A percentile compares a stretch with the other conserved stretches of the same genome.
Evolutionary conservation across 2,113 vertebrate genomes (phyloP).

Genomic region (Chaetura pelagica): DNA sequence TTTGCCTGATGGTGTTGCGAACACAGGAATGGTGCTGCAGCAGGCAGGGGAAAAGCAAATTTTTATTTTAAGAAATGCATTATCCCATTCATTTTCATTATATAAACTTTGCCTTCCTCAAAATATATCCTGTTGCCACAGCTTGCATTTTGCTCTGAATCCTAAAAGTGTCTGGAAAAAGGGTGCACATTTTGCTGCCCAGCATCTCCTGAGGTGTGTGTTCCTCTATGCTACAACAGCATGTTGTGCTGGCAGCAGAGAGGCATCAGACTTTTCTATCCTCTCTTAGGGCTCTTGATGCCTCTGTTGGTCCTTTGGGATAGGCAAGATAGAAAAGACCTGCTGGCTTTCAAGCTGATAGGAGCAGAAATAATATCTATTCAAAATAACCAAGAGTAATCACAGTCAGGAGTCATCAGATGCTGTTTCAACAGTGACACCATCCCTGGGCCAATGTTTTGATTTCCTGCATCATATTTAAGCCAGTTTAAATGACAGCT

Average conservation of each 20-base stretch:
- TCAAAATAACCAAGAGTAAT: not conserved
- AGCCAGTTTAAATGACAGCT: not conserved
- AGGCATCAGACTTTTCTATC: rapidly evolving
- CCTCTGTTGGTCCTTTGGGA: not conserved
- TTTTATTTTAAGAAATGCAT: not conserved
- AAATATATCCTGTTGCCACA: not conserved
- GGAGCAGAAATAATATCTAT: not conserved
- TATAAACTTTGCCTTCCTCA: not conserved
- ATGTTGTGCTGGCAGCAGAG: not conserved
- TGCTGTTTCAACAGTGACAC: not conserved
- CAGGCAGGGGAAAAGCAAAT: rapidly evolving
- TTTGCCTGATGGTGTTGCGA: not conserved
- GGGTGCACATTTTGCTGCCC: not conserved
- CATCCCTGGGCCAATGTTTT: not conserved
- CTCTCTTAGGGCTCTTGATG: not conserved
- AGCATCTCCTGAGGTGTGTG: not conserved
- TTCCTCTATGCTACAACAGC: not conserved
- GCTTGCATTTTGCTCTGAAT: not conserved
- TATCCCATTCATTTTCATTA: not conserved
- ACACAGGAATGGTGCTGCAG: not conserved
- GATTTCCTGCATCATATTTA: not conserved
- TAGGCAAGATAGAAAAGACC: not conserved
- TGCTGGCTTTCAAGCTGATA: not conserved
- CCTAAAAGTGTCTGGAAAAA: not conserved
- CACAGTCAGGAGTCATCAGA: not conserved